phyloP scores from a whole-genome alignment of 2,113 vertebrate species.

The Miniopterus natalensis region DNA sequence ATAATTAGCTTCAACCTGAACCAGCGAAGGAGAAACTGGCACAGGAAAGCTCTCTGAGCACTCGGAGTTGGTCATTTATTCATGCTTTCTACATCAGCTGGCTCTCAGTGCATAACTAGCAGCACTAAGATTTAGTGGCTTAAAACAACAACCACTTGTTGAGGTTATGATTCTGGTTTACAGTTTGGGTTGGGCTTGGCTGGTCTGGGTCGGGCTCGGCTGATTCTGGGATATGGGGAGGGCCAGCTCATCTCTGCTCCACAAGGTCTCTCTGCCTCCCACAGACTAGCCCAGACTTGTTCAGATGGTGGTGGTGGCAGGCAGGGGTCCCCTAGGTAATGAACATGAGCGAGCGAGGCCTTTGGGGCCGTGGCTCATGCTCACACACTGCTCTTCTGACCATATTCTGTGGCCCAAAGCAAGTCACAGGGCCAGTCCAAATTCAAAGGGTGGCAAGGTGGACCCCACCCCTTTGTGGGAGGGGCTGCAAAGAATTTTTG shows the following conservation, averaged over 20 bases:
- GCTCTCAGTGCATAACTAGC: background rate
- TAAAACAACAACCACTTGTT: background rate
- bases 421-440: background rate
- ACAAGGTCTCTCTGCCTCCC: fast-evolving
- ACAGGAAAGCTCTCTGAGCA: background rate
- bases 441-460: background rate
- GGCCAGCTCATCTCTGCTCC: background rate
- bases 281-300: background rate
- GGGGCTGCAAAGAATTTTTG: background rate
- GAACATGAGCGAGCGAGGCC: background rate
- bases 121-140: background rate
- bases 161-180: background rate
- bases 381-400: background rate
- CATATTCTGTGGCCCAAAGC: background rate
- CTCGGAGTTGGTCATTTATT: background rate
- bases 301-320: background rate
- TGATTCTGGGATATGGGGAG: background rate
- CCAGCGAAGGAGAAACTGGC: background rate
- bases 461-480: background rate
- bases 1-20: background rate
- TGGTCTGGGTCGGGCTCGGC: background rate
- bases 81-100: background rate
- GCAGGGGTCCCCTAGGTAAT: background rate
- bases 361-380: background rate
- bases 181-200: background rate